These are phyloP conservation scores for Platycnemis pennipes DNA, from an alignment of 2,888 invertebrate species.

Conservation along the genomic window DNA sequence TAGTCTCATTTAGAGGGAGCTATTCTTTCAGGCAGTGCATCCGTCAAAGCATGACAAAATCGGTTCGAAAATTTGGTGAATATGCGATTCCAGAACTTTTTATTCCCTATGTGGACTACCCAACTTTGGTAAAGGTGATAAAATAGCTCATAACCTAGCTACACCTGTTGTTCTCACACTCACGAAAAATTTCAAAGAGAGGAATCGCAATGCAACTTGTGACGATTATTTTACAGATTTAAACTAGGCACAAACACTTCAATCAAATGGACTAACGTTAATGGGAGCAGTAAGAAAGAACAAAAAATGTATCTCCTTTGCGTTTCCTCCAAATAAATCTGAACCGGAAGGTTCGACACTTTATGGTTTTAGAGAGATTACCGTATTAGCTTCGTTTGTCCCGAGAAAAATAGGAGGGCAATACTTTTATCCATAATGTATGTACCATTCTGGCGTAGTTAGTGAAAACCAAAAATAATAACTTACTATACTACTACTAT, in stretches of 20 bases:
- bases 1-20: neutral
- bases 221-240: neutral
- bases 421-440: no score
- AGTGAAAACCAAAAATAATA: no score
- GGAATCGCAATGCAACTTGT: neutral
- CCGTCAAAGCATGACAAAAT: neutral
- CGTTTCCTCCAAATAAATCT: no score
- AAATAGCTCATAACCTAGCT: no score
- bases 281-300: neutral
- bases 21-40: neutral
- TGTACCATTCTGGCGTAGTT: no score
- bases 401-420: no score
- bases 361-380: no score
- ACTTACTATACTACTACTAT: no score
- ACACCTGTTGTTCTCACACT: neutral
- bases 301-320: no score
- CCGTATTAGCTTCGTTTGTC: no score
- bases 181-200: neutral
- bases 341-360: no score
- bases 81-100: neutral
- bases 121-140: no score
- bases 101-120: neutral
- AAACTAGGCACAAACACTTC: neutral
- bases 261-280: neutral
- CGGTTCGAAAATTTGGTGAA: neutral